Percentiles rank a stretch among this genome's conserved stretches.
Conservation (phyloP, 1,140 invertebrate genomes). For the Lasaia peninsularis region DNA sequence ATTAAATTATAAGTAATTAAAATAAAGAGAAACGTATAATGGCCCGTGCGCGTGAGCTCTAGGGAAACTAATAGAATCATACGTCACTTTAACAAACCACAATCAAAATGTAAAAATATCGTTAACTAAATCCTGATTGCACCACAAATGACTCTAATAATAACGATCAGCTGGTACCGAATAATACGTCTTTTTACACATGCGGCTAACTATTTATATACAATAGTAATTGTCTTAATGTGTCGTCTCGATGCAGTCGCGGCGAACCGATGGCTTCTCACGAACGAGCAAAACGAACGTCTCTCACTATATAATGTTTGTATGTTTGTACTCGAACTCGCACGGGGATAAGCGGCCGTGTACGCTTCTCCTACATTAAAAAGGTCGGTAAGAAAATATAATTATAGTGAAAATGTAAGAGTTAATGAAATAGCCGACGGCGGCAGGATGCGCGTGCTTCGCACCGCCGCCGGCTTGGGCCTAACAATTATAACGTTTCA, state of each 20-base stretch:
- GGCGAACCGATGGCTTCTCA: conserved; percentile 75
- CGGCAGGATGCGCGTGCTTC: conserved; percentile 45
- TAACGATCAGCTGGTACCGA: conserved; percentile 71
- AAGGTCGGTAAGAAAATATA: conserved; percentile 76
- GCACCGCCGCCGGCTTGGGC: conserved; percentile 60
- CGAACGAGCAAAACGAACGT: conserved; percentile 70
- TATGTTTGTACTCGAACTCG: conserved; percentile 70
- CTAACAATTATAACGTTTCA: conserved; percentile 75
- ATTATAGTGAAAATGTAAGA: conserved; percentile 75
- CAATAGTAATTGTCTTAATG: conserved; percentile 62
- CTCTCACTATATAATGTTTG: conserved; percentile 67
- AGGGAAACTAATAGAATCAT: conserved; percentile 58
- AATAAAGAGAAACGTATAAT: conserved; percentile 33
- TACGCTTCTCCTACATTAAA: conserved; percentile 73
- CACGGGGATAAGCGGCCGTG: conserved; percentile 73
- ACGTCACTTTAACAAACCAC: conserved; percentile 59
- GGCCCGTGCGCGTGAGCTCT: conserved; percentile 47
- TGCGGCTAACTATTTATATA: conserved; percentile 73
- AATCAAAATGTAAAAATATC: conserved; percentile 68
- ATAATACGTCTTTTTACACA: conserved; percentile 69
- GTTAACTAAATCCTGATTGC: conserved; percentile 70
- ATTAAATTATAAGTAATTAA: conserved; percentile 11
- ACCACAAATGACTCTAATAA: conserved; percentile 73
- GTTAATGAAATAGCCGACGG: conserved; percentile 67
- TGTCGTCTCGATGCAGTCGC: conserved; percentile 69